Percentiles rank a stretch among this genome's conserved stretches.
Conservation (phyloP, 2,888 invertebrate genomes). For the Andricus curvator region DNA sequence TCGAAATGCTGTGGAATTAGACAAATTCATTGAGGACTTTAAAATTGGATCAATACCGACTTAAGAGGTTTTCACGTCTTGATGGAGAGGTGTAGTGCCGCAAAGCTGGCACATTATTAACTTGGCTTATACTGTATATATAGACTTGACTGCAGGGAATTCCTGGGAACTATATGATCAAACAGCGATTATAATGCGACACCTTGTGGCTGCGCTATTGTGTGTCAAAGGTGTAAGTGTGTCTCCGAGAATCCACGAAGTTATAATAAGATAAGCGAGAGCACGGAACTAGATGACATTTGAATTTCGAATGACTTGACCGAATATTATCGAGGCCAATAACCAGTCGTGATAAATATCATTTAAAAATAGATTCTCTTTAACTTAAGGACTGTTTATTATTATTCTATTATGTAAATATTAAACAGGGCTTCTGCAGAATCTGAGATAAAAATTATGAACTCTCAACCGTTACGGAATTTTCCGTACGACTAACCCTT, state of each 20-base stretch:
- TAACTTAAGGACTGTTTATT: no score
- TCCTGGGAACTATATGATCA: slow-evolving; percentile 30
- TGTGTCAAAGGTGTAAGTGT: not conserved
- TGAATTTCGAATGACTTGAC: not conserved
- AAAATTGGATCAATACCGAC: slow-evolving; percentile 16
- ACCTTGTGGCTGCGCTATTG: not conserved
- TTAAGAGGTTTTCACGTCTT: slow-evolving; percentile 10
- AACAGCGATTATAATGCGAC: slow-evolving; percentile 18
- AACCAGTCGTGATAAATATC: no score
- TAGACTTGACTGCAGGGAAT: slow-evolving; percentile 27
- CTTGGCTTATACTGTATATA: slow-evolving; percentile 18
- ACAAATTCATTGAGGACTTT: not conserved
- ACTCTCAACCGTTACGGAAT: no score
- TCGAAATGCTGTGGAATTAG: not conserved
- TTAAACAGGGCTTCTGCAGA: no score
- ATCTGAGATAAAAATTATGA: no score
- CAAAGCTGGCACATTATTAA: slow-evolving; percentile 37
- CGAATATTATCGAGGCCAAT: not conserved
- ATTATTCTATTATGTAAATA: no score
- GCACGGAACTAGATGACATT: not conserved
- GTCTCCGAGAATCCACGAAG: not conserved
- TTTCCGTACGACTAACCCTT: no score
- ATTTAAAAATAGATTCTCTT: no score
- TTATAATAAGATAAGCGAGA: slow-evolving; percentile 9
- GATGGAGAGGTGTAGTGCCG: slow-evolving; percentile 13